phyloP scores from a whole-genome alignment of 2,888 invertebrate genomes.

The Protophormia terraenovae region DNA sequence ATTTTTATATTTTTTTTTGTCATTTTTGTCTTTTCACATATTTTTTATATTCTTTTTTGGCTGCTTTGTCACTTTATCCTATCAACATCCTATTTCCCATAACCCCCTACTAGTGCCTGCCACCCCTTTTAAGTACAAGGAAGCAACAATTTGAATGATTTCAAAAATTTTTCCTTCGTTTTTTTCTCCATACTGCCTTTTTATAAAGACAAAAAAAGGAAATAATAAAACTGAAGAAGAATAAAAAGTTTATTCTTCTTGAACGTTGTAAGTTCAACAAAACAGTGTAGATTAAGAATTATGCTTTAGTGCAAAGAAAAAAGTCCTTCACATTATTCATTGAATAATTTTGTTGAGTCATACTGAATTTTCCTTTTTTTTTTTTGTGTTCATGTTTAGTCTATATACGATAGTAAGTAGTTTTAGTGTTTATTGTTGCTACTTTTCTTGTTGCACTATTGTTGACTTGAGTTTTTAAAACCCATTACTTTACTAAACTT shows the following conservation, averaged over 20 bases:
- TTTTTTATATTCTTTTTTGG: not conserved
- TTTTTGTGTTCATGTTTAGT: not conserved
- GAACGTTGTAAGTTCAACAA: conserved; percentile 38
- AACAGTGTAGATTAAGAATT: not conserved
- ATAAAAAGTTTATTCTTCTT: conserved; percentile 44
- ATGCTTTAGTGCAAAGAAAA: not conserved
- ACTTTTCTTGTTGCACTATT: conserved; percentile 31
- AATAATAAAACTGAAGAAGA: not conserved
- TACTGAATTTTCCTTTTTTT: conserved; percentile 6
- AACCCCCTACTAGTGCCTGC: too few relatives aligned
- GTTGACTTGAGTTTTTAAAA: conserved; percentile 33
- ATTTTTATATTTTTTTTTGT: not conserved
- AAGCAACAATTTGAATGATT: conserved; percentile 62
- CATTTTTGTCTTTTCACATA: not conserved
- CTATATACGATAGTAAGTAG: not conserved
- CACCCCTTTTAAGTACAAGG: not conserved
- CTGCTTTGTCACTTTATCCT: not conserved
- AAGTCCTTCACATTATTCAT: conserved; percentile 51
- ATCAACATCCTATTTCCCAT: too few relatives aligned
- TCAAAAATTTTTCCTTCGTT: not conserved
- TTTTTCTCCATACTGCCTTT: not conserved
- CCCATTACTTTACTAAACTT: not conserved
- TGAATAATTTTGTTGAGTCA: conserved; percentile 52
- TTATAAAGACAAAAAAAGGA: not conserved
- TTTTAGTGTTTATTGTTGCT: not conserved